Percentiles rank a stretch among this genome's conserved stretches.
phyloP scores from a whole-genome alignment of 2,113 vertebrate genomes.

The Coregonus clupeaformis region DNA sequence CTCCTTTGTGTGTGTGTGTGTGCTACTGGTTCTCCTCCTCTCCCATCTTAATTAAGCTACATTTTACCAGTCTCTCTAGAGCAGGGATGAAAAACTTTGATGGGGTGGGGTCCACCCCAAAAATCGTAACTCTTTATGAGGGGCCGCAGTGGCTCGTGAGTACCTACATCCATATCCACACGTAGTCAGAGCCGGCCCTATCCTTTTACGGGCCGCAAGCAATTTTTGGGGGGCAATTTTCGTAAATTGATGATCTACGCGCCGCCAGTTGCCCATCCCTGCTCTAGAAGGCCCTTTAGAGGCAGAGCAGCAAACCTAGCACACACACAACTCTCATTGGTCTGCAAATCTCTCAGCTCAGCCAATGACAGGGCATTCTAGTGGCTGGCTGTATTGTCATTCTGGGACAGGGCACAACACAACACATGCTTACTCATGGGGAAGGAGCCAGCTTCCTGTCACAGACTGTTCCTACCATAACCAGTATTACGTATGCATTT shows the following conservation, averaged over 20 bases:
- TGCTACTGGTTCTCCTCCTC: constrained; percentile 3
- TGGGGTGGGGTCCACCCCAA: no score
- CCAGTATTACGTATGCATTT: constrained; percentile 1
- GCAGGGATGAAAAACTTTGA: no score
- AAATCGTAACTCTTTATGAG: no score
- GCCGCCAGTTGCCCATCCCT: no score
- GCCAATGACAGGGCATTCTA: background rate
- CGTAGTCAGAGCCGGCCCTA: background rate
- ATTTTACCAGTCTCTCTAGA: constrained; percentile 8
- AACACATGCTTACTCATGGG: constrained; percentile 4
- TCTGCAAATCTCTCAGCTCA: background rate
- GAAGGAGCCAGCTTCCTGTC: background rate
- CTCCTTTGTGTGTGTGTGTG: background rate
- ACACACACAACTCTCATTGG: no score
- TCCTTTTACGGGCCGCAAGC: no score
- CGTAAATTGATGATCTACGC: no score
- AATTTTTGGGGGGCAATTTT: no score
- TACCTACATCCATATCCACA: no score
- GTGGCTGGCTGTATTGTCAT: background rate
- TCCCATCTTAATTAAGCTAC: constrained; percentile 18
- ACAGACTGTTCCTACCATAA: constrained; percentile 20
- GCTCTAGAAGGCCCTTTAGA: no score
- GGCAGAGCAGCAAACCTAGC: no score
- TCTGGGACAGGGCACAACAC: constrained; percentile 5
- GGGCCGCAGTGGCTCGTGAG: no score